Base-by-base conservation (phyloP, 2,888 invertebrate genomes). In the Dryomyza anilis region DNA sequence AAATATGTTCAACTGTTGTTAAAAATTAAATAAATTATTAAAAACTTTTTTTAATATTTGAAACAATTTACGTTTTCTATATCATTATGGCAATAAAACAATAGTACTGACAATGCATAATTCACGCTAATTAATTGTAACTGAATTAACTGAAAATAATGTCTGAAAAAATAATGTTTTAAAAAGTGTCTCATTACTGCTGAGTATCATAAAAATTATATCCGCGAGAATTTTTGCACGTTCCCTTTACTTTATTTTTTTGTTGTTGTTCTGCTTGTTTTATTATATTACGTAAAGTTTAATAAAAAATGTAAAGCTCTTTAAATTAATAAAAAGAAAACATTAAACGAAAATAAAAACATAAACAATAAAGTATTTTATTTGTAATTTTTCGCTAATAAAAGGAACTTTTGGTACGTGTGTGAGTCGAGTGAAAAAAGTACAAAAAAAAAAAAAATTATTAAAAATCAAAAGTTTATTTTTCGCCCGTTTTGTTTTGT, bases 171-270 rank as follows among this genome's bases (percentile, higher is more conserved):
- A 39, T n/a, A n/a, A n/a, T n/a, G 16, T 14, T 39, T 3, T 48
- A 23, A 23, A 48, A 23, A 48, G 48, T 25, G 21, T 48, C 25
- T 48, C 25, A 12, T 48, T 48, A 48, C 48, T 1, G 48, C 10
- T 14, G 23, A 48, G 14, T 23, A 19, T 23, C 8, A 48, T 48
- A 58, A 64, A 67, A 58, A 53, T 64, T 46, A 67, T 67, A 64
- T 62, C 62, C 59, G 43, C 64, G 64, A 39, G 67, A 62, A 62
- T 62, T 48, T 48, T 48, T 16, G n/a, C 19, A 3, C 16, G 3
- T 45, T 16, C 19, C 6, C 39, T 63, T 46, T 16, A 19, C 39
- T 39, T 14, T 46, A n/a, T n/a, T n/a, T n/a, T n/a, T n/a, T n/a
- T n/a, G n/a, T n/a, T n/a, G n/a, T n/a, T n/a, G n/a, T n/a, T n/a